These are phyloP conservation scores for Cepaea nemoralis DNA, from an alignment of 1,140 invertebrate species.

Conservation along the genomic window DNA sequence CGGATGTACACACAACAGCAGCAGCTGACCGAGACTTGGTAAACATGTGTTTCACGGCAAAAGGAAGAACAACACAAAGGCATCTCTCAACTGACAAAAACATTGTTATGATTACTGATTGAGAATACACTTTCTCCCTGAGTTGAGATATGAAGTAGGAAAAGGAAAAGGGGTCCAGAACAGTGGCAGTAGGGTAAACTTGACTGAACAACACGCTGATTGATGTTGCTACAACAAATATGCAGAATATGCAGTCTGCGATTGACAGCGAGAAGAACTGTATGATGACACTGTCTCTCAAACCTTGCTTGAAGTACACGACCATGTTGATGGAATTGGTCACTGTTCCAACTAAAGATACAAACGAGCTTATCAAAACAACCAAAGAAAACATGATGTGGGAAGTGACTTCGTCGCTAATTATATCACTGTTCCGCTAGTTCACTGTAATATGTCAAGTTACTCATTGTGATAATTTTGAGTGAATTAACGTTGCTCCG, in stretches of 20 bases:
- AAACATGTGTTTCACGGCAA: not conserved
- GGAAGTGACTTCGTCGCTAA: not conserved
- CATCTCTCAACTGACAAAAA: not conserved
- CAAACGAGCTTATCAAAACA: not conserved
- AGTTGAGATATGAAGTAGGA: not conserved
- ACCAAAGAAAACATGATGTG: not conserved
- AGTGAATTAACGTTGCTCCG: too few species aligned
- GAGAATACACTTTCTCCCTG: not conserved
- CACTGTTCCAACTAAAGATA: not conserved
- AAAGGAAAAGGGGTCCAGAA: not conserved
- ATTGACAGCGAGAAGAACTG: not conserved
- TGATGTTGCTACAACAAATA: not conserved
- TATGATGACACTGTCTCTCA: not conserved
- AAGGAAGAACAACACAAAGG: slow-evolving; percentile 6
- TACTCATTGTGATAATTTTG: too few species aligned
- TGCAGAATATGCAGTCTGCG: not conserved
- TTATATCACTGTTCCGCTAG: too few species aligned
- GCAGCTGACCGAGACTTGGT: not conserved
- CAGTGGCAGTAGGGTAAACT: not conserved
- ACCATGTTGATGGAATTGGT: not conserved
- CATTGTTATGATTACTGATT: not conserved
- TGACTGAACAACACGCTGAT: not conserved
- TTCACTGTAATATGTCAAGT: too few species aligned
- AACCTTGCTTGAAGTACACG: not conserved
- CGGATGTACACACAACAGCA: not conserved